A percentile compares a stretch with the other conserved stretches of the same genome.
These are phyloP conservation scores for Caranx ignobilis DNA, from an alignment of 2,113 vertebrate genomes.

Conservation along the genomic window DNA sequence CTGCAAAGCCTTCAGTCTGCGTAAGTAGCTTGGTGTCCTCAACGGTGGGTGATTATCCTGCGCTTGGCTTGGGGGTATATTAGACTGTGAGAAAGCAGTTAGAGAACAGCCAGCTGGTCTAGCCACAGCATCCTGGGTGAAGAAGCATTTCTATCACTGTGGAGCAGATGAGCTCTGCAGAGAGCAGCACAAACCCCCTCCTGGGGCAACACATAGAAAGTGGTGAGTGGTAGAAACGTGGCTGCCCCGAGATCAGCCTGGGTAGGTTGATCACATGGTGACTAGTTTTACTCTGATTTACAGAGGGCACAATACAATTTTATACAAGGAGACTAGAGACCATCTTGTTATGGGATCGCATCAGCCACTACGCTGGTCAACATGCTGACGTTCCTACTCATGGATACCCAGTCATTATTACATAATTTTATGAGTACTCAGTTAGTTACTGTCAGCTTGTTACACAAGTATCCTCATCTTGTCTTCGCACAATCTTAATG, in stretches of 20 bases:
- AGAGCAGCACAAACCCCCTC: slow-evolving; percentile 18
- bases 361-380: too few species aligned
- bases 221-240: neutral
- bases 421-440: too few species aligned
- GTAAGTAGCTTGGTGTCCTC: slow-evolving; percentile 75
- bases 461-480: too few species aligned
- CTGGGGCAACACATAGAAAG: slow-evolving; percentile 10
- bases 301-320: neutral
- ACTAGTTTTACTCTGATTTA: neutral
- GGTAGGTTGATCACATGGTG: neutral
- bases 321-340: too few species aligned
- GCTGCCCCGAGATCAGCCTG: slow-evolving; percentile 12
- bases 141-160: slow-evolving; percentile 50
- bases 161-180: slow-evolving; percentile 54
- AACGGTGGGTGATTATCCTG: slow-evolving; percentile 64
- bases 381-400: too few species aligned
- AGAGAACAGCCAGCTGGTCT: slow-evolving; percentile 74
- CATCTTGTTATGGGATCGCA: too few species aligned
- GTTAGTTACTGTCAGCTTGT: too few species aligned
- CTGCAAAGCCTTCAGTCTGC: slow-evolving; percentile 66
- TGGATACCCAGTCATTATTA: too few species aligned
- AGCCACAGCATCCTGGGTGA: slow-evolving; percentile 51
- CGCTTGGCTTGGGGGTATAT: slow-evolving; percentile 52
- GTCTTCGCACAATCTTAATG: too few species aligned
- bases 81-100: slow-evolving; percentile 65